A percentile compares a stretch with the other conserved stretches of the same genome.
These are phyloP conservation scores for Hirtodrosophila cameraria DNA, from an alignment of 2,888 invertebrate species.

Conservation along the genomic window DNA sequence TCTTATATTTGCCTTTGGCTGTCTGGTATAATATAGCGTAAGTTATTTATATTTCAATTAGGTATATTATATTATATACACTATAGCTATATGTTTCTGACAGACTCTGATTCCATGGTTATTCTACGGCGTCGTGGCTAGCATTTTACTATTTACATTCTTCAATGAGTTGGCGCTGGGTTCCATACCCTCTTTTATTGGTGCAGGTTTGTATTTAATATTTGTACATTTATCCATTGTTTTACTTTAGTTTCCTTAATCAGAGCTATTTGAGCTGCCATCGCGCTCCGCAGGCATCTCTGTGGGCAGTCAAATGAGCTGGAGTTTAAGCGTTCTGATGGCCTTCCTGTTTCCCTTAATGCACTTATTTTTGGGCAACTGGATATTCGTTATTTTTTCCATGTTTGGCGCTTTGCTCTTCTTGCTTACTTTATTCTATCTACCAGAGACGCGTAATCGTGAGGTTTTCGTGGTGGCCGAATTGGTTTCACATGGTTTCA, in stretches of 20 bases:
- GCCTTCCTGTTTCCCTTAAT: slow-evolving; percentile 54
- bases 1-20: slow-evolving; percentile 47
- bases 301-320: slow-evolving; percentile 51
- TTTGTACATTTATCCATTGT: too few species aligned
- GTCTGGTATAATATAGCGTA: slow-evolving; percentile 38
- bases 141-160: too few species aligned
- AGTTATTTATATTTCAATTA: background rate
- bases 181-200: slow-evolving; percentile 57
- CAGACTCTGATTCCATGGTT: slow-evolving; percentile 41
- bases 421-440: slow-evolving; percentile 40
- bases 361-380: slow-evolving; percentile 28
- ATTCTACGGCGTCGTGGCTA: slow-evolving; percentile 32
- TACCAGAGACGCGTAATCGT: slow-evolving; percentile 49
- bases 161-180: slow-evolving; percentile 35
- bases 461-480: slow-evolving; percentile 39
- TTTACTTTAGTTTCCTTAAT: slow-evolving; percentile 37
- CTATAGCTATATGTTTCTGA: background rate
- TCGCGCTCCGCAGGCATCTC: slow-evolving; percentile 55
- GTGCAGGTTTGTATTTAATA: slow-evolving; percentile 33
- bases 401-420: slow-evolving; percentile 34
- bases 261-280: slow-evolving; percentile 57
- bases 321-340: slow-evolving; percentile 54
- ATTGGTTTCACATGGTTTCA: slow-evolving; percentile 44
- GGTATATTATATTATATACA: background rate
- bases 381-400: slow-evolving; percentile 53